Percentiles rank a stretch among this genome's conserved stretches.
These are phyloP conservation scores for Aporrectodea caliginosa DNA, from an alignment of 1,140 invertebrate species.

Conservation along the genomic window DNA sequence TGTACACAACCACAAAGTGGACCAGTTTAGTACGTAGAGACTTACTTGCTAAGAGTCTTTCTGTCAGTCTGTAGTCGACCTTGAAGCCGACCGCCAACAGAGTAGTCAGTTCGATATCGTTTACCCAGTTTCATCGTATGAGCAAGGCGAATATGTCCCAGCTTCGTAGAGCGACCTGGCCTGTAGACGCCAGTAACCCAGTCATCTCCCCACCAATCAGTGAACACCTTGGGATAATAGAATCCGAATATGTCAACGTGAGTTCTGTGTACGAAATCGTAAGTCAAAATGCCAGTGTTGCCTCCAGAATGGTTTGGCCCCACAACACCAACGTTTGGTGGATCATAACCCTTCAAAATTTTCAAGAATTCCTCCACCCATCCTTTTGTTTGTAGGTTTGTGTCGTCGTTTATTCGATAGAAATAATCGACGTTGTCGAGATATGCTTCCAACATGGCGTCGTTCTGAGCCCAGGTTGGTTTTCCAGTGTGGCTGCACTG, in stretches of 20 bases:
- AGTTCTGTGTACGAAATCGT: no score
- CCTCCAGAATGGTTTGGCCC: slow-evolving; percentile 11
- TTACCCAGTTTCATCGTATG: slow-evolving; percentile 22
- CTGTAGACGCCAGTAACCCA: slow-evolving; percentile 31
- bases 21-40: no score
- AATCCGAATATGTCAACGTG: no score
- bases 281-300: no score
- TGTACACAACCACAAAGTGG: no score
- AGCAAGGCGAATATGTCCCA: background rate
- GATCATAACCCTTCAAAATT: slow-evolving; percentile 15
- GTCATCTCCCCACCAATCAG: slow-evolving; percentile 32
- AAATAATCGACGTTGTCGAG: no score
- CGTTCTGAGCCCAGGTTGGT: slow-evolving; percentile 29
- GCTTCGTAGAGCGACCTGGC: slow-evolving; percentile 6
- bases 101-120: slow-evolving; percentile 7
- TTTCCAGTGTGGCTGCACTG: slow-evolving; percentile 22
- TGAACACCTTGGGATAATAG: slow-evolving; percentile 31
- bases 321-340: slow-evolving; percentile 15
- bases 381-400: background rate
- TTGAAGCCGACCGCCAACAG: no score
- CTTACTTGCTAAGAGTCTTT: no score
- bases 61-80: no score
- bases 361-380: slow-evolving; percentile 23
- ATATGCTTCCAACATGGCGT: no score
- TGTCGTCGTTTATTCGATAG: slow-evolving; percentile 28